Evolutionary conservation across 2,113 vertebrate species (phyloP).

Genomic region (Chlorodrepanis virens): DNA sequence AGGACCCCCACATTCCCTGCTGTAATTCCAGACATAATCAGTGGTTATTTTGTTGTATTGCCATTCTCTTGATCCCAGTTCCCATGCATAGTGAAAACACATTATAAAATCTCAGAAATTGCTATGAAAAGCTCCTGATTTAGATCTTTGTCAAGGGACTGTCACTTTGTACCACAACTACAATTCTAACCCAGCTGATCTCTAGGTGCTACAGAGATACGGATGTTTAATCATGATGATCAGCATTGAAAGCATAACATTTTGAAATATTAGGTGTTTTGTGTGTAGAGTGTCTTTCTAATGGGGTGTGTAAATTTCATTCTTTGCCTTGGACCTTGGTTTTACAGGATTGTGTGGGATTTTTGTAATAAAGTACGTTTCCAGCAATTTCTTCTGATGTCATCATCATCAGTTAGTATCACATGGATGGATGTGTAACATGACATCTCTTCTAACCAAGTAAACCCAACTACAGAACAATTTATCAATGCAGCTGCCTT

Average conservation of each 20-base stretch:
- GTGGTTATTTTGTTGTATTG: neutral
- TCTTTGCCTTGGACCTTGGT: conserved; percentile 1
- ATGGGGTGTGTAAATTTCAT: neutral
- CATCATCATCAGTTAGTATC: neutral
- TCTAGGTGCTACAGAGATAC: conserved; percentile 13
- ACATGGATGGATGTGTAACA: conserved; percentile 13
- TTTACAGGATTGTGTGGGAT: neutral
- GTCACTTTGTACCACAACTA: neutral
- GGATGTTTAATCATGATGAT: conserved; percentile 36
- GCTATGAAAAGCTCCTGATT: neutral
- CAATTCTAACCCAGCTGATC: neutral
- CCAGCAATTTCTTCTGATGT: conserved; percentile 35
- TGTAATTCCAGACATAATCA: neutral
- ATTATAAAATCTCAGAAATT: neutral
- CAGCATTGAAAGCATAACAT: neutral
- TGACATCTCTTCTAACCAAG: neutral
- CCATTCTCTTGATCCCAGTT: neutral
- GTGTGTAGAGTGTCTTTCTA: conserved; percentile 26
- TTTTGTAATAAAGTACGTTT: neutral
- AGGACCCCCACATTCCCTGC: neutral
- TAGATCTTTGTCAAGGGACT: neutral
- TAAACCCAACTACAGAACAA: neutral
- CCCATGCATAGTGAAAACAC: neutral
- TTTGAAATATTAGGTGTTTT: conserved; percentile 36
- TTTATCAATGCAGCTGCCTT: conserved; percentile 15